Evolutionary conservation across 2,888 invertebrate species (phyloP).

Genomic region (Lymantria dispar): DNA sequence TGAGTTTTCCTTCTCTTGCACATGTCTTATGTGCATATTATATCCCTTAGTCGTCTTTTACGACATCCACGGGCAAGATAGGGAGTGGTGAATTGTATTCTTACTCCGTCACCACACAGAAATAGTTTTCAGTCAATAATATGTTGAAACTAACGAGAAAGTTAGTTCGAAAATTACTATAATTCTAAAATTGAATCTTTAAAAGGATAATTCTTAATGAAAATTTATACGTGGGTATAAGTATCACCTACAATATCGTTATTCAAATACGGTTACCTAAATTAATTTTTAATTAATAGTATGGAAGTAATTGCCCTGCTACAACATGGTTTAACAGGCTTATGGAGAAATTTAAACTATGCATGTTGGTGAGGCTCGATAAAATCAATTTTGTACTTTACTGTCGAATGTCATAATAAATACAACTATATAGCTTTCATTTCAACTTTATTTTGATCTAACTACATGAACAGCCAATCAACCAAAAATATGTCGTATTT

Average conservation of each 20-base stretch:
- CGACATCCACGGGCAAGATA: too few relatives aligned
- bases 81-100: too few relatives aligned
- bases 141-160: too few relatives aligned
- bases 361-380: conserved; percentile 60
- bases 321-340: conserved; percentile 42
- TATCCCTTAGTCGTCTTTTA: too few relatives aligned
- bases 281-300: conserved; percentile 53
- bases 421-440: conserved; percentile 68
- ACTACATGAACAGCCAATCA: conserved; percentile 42
- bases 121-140: too few relatives aligned
- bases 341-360: conserved; percentile 59
- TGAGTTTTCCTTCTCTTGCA: too few relatives aligned
- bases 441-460: conserved; percentile 57
- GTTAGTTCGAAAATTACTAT: too few relatives aligned
- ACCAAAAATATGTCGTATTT: conserved; percentile 57
- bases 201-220: too few relatives aligned
- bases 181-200: too few relatives aligned
- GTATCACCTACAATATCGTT: conserved; percentile 32
- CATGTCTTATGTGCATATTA: too few relatives aligned
- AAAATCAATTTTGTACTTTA: conserved; percentile 79
- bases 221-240: conserved; percentile 2
- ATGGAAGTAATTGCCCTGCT: conserved; percentile 50
- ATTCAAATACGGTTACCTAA: conserved; percentile 41
- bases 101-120: too few relatives aligned
- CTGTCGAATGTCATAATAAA: conserved; percentile 77